These are phyloP conservation scores for Chrysolina americana DNA, from an alignment of 2,888 invertebrate genomes.

Conservation along the genomic window DNA sequence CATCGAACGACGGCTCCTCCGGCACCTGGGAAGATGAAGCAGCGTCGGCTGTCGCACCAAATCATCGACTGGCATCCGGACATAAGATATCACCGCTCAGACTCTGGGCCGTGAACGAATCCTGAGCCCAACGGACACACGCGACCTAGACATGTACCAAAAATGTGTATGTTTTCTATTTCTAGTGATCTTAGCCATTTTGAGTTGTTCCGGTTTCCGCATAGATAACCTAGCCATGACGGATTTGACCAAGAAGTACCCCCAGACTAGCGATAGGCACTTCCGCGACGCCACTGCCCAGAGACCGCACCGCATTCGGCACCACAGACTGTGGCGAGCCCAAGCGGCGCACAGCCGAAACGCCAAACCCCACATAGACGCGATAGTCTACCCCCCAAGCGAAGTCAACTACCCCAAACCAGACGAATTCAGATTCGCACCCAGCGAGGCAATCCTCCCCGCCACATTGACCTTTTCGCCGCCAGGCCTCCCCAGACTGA, in stretches of 20 bases:
- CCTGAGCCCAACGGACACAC: constrained; percentile 42
- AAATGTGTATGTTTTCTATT: constrained; percentile 70
- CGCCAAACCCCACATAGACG: constrained; percentile 49
- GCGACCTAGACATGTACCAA: constrained; percentile 66
- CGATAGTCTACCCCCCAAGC: constrained; percentile 48
- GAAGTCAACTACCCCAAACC: constrained; percentile 37
- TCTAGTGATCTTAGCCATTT: constrained; percentile 68
- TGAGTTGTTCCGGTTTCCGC: constrained; percentile 70
- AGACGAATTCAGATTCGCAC: constrained; percentile 26
- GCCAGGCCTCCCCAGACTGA: background rate
- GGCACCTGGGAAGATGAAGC: constrained; percentile 63
- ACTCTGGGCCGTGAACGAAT: constrained; percentile 61
- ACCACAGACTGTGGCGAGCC: constrained; percentile 56
- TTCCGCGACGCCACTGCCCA: constrained; percentile 30
- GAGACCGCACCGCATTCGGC: constrained; percentile 55
- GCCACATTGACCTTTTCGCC: background rate
- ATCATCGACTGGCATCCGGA: constrained; percentile 63
- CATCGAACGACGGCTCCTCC: constrained; percentile 18
- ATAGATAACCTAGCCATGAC: constrained; percentile 67
- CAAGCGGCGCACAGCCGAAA: constrained; percentile 49
- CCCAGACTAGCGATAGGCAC: constrained; percentile 43
- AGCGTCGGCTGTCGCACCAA: constrained; percentile 59
- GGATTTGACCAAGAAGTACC: constrained; percentile 62
- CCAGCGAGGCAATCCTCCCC: background rate
- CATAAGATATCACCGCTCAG: constrained; percentile 61